These are phyloP conservation scores for Bujurquina vittata DNA, from an alignment of 2,113 vertebrate genomes.

Conservation along the genomic window DNA sequence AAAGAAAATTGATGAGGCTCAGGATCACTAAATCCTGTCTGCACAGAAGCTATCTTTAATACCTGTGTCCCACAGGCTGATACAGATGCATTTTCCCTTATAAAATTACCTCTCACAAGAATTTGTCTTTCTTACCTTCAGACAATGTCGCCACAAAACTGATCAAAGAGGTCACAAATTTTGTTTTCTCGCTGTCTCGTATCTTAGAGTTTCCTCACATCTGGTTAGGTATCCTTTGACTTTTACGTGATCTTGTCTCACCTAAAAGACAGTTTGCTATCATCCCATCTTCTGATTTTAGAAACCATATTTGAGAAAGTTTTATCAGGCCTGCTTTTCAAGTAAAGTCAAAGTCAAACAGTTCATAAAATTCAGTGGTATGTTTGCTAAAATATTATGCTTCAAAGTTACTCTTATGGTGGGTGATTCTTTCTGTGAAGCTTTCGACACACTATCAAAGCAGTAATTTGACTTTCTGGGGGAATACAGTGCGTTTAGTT, in stretches of 20 bases:
- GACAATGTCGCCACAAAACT: not conserved
- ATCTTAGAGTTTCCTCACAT: not conserved
- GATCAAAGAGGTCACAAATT: conserved; percentile 1
- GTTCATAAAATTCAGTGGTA: not conserved
- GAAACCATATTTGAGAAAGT: not conserved
- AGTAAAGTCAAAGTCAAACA: not conserved
- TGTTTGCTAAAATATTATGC: not conserved
- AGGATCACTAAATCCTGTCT: not conserved
- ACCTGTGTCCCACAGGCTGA: not conserved
- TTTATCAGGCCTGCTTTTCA: not conserved
- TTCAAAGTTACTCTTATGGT: not conserved
- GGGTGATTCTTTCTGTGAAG: not conserved
- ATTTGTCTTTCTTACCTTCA: not conserved
- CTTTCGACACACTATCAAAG: not conserved
- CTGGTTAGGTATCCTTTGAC: not conserved
- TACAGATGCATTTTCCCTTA: not conserved
- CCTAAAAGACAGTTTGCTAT: not conserved
- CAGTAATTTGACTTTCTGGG: not conserved
- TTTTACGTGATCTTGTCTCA: not conserved
- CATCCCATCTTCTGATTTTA: not conserved
- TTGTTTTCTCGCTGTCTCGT: not conserved
- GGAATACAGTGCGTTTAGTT: conserved; percentile 2
- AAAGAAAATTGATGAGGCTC: conserved; percentile 3
- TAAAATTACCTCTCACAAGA: conserved; percentile 3
- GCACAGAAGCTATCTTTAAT: conserved; percentile 5